Evolutionary conservation across 64 coral and sea anemone genomes (phyloP).

Genomic region (Trachythela sp.): DNA sequence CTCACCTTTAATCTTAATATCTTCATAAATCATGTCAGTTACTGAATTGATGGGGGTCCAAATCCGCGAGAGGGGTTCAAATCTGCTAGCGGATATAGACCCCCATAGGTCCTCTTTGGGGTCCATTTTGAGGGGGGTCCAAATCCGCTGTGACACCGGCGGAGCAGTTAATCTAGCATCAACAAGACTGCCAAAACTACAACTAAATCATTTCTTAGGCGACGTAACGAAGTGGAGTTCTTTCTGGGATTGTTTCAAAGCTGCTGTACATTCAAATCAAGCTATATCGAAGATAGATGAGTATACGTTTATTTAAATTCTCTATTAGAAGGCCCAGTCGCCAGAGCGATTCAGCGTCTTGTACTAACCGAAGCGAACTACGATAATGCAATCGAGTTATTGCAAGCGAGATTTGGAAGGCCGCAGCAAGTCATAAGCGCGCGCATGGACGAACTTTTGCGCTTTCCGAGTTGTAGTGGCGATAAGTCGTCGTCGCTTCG

Average conservation of each 20-base stretch:
- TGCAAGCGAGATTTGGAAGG: neutral
- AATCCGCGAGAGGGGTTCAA: too few species aligned
- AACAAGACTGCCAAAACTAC: neutral
- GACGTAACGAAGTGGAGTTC: neutral
- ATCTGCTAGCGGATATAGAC: too few species aligned
- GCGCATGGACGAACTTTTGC: slow-evolving; percentile 1
- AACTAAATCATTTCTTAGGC: neutral
- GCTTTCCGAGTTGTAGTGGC: neutral
- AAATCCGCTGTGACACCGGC: neutral
- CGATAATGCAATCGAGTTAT: neutral
- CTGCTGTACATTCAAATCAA: neutral
- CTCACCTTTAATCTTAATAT: too few species aligned
- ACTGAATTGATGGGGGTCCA: too few species aligned
- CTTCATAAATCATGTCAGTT: too few species aligned
- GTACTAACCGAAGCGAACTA: neutral
- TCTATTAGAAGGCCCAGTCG: neutral
- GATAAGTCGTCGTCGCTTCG: neutral
- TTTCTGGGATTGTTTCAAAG: neutral
- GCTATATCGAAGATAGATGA: neutral
- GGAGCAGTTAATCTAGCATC: neutral
- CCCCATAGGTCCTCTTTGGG: too few species aligned
- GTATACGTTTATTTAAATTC: neutral
- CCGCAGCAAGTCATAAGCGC: neutral
- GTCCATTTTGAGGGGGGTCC: too few species aligned
- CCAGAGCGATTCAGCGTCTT: neutral